phyloP scores from a whole-genome alignment of 2,113 vertebrate species.

The Oenanthe oenanthe region DNA sequence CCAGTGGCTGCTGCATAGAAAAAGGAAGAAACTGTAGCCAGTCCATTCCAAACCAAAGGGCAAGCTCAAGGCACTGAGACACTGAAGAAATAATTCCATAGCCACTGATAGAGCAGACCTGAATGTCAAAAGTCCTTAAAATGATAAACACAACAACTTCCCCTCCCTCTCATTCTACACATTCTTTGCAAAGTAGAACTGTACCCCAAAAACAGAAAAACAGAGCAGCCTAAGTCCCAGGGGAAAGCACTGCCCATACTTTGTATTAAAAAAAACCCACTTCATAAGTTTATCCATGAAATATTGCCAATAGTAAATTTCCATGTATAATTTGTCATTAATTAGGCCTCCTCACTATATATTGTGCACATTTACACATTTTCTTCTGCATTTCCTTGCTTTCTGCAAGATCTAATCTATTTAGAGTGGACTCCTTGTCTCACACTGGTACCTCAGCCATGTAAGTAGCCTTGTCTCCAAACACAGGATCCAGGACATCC shows the following conservation, averaged over 20 bases:
- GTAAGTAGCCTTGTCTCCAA: background rate
- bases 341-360: background rate
- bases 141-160: background rate
- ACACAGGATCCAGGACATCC: background rate
- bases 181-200: background rate
- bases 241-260: too few relatives aligned
- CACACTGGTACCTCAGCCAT: background rate
- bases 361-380: background rate
- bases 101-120: background rate
- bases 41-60: background rate
- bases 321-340: background rate
- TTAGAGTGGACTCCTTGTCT: background rate
- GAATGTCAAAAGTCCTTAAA: background rate
- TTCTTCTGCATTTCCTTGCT: background rate
- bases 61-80: background rate
- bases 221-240: background rate
- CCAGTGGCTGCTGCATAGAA: background rate
- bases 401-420: background rate
- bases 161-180: background rate
- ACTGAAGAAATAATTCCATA: background rate
- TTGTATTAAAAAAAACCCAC: too few relatives aligned
- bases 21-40: background rate
- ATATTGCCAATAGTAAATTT: background rate
- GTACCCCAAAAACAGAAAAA: background rate
- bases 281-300: background rate